phyloP scores from a whole-genome alignment of 2,888 invertebrate genomes.

The Elysia crispata region DNA sequence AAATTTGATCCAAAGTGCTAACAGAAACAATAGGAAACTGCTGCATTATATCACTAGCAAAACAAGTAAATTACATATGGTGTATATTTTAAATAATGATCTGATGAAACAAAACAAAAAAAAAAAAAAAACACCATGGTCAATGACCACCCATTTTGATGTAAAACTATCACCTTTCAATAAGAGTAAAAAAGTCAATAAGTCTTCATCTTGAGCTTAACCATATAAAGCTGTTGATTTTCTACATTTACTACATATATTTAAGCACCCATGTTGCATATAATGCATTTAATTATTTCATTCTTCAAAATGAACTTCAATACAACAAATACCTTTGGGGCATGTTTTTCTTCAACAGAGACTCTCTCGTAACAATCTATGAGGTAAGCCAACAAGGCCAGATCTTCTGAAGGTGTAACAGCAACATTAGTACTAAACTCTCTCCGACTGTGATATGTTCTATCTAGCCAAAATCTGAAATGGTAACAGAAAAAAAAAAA shows the following conservation, averaged over 20 bases:
- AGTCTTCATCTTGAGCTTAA: too few species aligned
- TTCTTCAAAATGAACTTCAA: neutral
- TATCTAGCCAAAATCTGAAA: slow-evolving; percentile 37
- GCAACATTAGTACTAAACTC: slow-evolving; percentile 65
- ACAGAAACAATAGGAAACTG: neutral
- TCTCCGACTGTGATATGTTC: slow-evolving; percentile 51
- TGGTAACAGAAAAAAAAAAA: neutral
- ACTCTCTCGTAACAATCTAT: slow-evolving; percentile 85
- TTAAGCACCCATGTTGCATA: too few species aligned
- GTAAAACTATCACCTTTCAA: too few species aligned
- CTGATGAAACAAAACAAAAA: slow-evolving; percentile 2
- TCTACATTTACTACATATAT: too few species aligned
- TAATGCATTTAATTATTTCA: too few species aligned
- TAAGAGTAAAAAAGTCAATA: too few species aligned
- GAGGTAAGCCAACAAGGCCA: slow-evolving; percentile 79
- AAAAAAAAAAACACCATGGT: neutral
- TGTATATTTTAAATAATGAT: too few species aligned
- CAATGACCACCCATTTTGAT: too few species aligned
- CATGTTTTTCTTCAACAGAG: slow-evolving; percentile 85
- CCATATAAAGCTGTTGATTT: too few species aligned
- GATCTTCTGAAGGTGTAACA: slow-evolving; percentile 69
- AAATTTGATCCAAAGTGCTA: neutral
- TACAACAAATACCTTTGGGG: slow-evolving; percentile 82
- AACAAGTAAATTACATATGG: neutral
- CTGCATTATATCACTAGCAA: too few species aligned